A percentile compares a stretch with the other conserved stretches of the same genome.
phyloP scores from a whole-genome alignment of 1,140 invertebrate genomes.

The Stenopsyche tienmushanensis region DNA sequence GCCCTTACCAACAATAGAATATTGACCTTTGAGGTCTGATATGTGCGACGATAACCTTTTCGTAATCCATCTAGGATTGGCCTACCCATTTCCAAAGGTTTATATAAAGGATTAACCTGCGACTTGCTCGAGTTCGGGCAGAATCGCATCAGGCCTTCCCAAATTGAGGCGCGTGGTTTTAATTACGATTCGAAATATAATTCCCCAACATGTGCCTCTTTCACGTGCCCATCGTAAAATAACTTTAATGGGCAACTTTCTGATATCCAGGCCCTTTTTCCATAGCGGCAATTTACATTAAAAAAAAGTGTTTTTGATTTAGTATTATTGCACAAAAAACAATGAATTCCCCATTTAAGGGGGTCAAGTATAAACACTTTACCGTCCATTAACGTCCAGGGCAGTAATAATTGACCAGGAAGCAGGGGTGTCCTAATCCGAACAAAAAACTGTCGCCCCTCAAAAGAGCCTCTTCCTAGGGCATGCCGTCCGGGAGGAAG shows the following conservation, averaged over 20 bases:
- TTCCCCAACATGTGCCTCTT: too few relatives aligned
- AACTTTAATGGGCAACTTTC: too few relatives aligned
- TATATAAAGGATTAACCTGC: background rate
- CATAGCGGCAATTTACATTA: conserved; percentile 10
- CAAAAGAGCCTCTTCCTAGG: background rate
- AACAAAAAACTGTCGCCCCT: conserved; percentile 11
- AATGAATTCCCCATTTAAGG: background rate
- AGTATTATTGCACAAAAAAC: conserved; percentile 12
- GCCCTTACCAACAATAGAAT: background rate
- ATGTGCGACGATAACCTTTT: background rate
- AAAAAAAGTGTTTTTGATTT: conserved; percentile 18
- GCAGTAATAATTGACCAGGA: conserved; percentile 5
- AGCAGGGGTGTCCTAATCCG: conserved; percentile 8
- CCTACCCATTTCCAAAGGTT: background rate
- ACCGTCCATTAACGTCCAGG: conserved; percentile 14
- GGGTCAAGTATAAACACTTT: conserved; percentile 4
- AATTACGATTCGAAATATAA: too few relatives aligned
- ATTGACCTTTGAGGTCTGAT: background rate
- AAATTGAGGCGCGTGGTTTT: too few relatives aligned
- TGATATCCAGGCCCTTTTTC: too few relatives aligned
- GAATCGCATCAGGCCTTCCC: too few relatives aligned
- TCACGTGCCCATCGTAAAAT: too few relatives aligned
- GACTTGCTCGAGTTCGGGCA: background rate
- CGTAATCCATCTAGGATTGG: background rate
- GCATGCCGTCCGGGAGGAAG: too few relatives aligned